Conservation (phyloP, 2,888 invertebrate genomes). For the Apamea epomidion region DNA sequence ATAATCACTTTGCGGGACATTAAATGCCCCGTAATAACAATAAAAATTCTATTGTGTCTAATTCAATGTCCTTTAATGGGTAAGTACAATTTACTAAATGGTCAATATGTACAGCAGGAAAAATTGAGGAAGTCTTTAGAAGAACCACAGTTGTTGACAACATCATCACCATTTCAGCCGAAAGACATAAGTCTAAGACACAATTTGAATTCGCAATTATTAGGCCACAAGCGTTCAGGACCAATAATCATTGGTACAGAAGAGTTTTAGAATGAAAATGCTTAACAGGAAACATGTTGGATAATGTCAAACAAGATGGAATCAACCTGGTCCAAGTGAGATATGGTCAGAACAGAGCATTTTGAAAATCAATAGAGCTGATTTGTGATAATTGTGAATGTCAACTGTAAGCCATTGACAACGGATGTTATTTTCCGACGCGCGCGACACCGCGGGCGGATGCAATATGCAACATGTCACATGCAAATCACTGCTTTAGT, state of each 20-base stretch:
- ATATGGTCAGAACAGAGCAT: background rate
- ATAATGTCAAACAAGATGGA: background rate
- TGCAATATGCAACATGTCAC: constrained; percentile 3
- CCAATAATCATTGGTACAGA: background rate
- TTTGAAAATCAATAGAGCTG: background rate
- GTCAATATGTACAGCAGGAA: background rate
- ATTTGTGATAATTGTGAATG: constrained; percentile 1
- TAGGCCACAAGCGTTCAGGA: background rate
- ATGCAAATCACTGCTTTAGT: constrained; percentile 4
- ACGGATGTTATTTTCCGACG: background rate
- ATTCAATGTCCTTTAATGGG: background rate
- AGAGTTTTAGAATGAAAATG: background rate
- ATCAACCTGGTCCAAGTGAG: background rate
- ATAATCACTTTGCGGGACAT: too few relatives aligned
- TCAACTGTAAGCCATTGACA: background rate
- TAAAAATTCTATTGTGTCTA: too few relatives aligned
- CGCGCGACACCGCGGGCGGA: background rate
- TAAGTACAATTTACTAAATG: background rate
- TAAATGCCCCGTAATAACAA: too few relatives aligned
- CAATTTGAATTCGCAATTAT: background rate
- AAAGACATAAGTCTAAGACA: background rate
- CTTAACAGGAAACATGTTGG: background rate
- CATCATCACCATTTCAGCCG: background rate
- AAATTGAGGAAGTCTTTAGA: background rate
- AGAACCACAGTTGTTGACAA: background rate